Evolutionary conservation across 2,797 vertebrate species (phyloP).

Genomic region (Chelmon rostratus): DNA sequence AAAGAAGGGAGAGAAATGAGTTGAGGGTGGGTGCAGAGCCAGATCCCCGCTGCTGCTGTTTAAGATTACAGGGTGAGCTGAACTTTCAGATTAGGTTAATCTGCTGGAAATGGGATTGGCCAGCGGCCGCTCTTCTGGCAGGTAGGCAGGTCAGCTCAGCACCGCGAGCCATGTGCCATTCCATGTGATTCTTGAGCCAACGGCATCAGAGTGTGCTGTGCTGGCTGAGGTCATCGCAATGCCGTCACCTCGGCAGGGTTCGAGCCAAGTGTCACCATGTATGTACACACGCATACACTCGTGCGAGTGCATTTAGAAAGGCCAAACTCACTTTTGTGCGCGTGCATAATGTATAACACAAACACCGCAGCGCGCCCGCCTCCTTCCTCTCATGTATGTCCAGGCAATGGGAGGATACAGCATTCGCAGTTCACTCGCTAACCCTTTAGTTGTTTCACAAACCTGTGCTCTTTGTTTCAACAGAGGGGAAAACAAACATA

Average conservation of each 20-base stretch:
- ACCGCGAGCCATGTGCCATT: conserved; percentile 64
- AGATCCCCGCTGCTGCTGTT: conserved; percentile 69
- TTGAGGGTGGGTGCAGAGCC: conserved; percentile 61
- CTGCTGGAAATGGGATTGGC: conserved; percentile 82
- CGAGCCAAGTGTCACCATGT: conserved; percentile 54
- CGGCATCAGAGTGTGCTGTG: conserved; percentile 47
- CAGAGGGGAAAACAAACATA: conserved; percentile 74
- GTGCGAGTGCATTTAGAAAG: conserved; percentile 31
- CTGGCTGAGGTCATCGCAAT: conserved; percentile 72
- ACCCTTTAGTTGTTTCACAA: conserved; percentile 69
- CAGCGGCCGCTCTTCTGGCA: conserved; percentile 68
- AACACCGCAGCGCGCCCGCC: background rate
- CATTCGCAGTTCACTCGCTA: conserved; percentile 50
- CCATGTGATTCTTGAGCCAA: conserved; percentile 72
- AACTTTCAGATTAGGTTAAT: conserved; percentile 84
- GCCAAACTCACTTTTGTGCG: conserved; percentile 25
- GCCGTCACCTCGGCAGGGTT: conserved; percentile 55
- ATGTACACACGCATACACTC: conserved; percentile 45
- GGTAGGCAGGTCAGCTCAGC: conserved; percentile 66
- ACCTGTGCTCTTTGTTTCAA: conserved; percentile 77
- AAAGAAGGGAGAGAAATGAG: conserved; percentile 56
- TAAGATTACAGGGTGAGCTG: conserved; percentile 82
- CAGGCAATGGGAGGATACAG: conserved; percentile 29
- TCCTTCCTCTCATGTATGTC: conserved; percentile 13
- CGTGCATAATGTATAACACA: background rate